Conservation (phyloP, 2,888 invertebrate genomes). For the Campoplex nolae region DNA sequence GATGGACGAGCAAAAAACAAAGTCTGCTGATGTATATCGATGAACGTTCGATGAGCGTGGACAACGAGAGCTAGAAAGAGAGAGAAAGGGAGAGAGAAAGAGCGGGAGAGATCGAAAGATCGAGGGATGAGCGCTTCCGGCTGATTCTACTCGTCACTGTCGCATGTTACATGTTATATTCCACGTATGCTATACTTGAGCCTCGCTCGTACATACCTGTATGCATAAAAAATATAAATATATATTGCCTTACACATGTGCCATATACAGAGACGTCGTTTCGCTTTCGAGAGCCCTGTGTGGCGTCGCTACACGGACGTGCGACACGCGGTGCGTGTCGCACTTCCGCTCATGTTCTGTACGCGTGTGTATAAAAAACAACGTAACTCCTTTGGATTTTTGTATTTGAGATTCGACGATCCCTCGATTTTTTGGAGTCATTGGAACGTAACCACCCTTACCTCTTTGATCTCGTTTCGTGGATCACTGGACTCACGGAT, state of each 20-base stretch:
- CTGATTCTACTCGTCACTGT: conserved; percentile 61
- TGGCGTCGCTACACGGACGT: conserved; percentile 54
- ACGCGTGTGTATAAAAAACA: conserved; percentile 29
- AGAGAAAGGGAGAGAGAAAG: background rate
- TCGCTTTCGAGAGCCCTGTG: conserved; percentile 62
- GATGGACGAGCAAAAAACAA: background rate
- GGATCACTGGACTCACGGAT: background rate
- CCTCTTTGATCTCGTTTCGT: conserved; percentile 28
- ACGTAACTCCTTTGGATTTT: conserved; percentile 7
- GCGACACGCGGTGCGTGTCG: conserved; percentile 62
- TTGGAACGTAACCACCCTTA: conserved; percentile 24
- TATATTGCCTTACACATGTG: background rate
- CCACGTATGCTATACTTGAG: conserved; percentile 17
- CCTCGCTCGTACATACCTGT: conserved; percentile 9
- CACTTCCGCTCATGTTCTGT: conserved; percentile 55
- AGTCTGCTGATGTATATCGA: background rate
- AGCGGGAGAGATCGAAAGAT: conserved; percentile 17
- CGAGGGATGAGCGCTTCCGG: conserved; percentile 59
- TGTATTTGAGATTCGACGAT: background rate
- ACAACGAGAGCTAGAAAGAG: background rate
- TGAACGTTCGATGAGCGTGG: conserved; percentile 2
- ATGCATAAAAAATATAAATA: conserved; percentile 8
- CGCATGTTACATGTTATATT: conserved; percentile 22
- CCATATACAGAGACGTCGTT: conserved; percentile 46
- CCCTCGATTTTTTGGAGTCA: conserved; percentile 38